A percentile compares a stretch with the other conserved stretches of the same genome.
phyloP scores from a whole-genome alignment of 2,113 vertebrate genomes.

The Carassius gibelio region DNA sequence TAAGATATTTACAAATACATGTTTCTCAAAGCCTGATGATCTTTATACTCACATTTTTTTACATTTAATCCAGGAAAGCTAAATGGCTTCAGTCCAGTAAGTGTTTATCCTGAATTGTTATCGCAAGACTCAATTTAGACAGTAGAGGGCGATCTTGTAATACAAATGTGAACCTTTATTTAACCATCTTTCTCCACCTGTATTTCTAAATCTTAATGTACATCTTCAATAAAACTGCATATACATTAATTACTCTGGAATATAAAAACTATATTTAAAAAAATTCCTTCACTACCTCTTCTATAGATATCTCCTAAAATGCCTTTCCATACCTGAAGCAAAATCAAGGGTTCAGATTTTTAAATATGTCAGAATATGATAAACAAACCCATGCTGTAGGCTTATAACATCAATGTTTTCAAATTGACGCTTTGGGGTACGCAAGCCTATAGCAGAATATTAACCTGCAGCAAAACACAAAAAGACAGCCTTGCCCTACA shows the following conservation, averaged over 20 bases:
- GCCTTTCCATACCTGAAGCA: background rate
- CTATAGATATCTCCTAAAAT: background rate
- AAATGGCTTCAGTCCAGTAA: background rate
- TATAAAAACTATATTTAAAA: no score
- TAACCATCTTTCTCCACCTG: no score
- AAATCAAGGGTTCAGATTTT: background rate
- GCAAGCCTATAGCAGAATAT: background rate
- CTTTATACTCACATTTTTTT: no score
- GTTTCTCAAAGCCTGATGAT: no score
- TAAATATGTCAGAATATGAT: background rate
- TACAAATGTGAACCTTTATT: background rate
- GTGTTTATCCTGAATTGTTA: background rate
- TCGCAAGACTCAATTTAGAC: background rate
- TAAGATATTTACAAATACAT: no score
- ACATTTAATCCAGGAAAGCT: no score
- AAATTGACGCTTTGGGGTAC: background rate
- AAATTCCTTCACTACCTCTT: no score
- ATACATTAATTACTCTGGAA: no score
- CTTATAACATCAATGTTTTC: background rate
- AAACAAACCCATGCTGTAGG: background rate
- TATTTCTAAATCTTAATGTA: no score
- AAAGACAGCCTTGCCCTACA: background rate
- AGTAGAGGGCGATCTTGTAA: conserved; percentile 6
- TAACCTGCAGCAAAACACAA: background rate
- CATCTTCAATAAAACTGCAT: no score